These are phyloP conservation scores for Holacanthella duospinosa DNA, from an alignment of 2,888 invertebrate genomes.

Conservation along the genomic window DNA sequence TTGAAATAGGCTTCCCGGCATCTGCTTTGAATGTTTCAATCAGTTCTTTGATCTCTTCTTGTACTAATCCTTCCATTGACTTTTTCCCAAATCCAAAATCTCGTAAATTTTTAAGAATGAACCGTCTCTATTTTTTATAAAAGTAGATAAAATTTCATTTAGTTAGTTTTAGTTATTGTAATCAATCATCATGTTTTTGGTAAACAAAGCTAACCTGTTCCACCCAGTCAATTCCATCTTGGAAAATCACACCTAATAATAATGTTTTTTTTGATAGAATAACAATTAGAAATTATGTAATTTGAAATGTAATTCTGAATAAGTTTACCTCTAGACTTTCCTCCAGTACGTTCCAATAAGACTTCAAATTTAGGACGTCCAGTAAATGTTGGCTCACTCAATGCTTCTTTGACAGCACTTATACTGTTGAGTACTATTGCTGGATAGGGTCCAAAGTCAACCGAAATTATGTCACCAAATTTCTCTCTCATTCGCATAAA, in stretches of 20 bases:
- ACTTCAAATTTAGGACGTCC: conserved; percentile 8
- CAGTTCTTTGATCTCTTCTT: conserved; percentile 11
- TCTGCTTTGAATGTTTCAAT: conserved; percentile 7
- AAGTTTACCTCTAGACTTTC: neutral
- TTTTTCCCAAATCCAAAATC: conserved; percentile 15
- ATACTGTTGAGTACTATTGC: conserved; percentile 8
- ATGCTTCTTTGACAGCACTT: conserved; percentile 6
- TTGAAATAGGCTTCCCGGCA: neutral
- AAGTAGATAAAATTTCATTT: neutral
- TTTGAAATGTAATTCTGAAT: neutral
- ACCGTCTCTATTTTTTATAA: neutral
- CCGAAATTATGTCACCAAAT: conserved; percentile 5
- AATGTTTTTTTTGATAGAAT: neutral
- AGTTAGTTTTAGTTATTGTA: neutral
- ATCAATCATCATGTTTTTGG: neutral
- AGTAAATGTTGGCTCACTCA: conserved; percentile 7
- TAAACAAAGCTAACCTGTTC: neutral
- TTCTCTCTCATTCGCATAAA: conserved; percentile 4
- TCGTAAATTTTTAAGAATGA: conserved; percentile 4
- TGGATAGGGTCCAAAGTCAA: conserved; percentile 6
- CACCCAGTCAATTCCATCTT: conserved; percentile 6
- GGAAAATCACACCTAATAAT: conserved; percentile 8
- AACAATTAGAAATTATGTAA: neutral
- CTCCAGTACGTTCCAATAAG: conserved; percentile 6
- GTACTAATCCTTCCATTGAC: conserved; percentile 11